Evolutionary conservation across 2,888 invertebrate species (phyloP).

Genomic region (Aphidoletes aphidimyza): DNA sequence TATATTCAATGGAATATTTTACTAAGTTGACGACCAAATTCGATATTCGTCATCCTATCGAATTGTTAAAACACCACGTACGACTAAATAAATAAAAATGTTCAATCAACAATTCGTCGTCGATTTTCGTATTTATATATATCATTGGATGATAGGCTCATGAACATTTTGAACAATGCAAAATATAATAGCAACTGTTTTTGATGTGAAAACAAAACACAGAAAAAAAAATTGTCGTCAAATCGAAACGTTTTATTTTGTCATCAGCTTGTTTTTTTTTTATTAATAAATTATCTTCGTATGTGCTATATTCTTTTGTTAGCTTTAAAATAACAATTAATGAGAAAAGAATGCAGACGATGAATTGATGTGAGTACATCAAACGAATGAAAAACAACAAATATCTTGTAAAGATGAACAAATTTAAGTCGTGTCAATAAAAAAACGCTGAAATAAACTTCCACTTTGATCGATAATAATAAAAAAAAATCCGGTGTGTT

Average conservation of each 20-base stretch:
- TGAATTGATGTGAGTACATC: neutral
- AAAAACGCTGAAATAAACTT: neutral
- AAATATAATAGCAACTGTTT: neutral
- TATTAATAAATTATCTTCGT: neutral
- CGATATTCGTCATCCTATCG: neutral
- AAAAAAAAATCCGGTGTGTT: no score
- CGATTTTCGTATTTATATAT: no score
- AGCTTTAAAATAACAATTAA: conserved; percentile 8
- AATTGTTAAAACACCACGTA: no score
- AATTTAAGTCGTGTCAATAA: neutral
- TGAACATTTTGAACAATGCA: no score
- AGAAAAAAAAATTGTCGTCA: neutral
- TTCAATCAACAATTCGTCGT: no score
- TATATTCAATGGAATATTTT: neutral
- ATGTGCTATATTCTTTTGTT: neutral
- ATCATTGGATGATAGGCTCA: no score
- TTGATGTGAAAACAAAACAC: neutral
- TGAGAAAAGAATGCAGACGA: conserved; percentile 11
- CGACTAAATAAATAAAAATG: no score
- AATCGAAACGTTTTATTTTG: neutral
- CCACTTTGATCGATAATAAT: no score
- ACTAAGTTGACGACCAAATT: neutral
- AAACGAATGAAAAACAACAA: neutral
- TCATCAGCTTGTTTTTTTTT: neutral
- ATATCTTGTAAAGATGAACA: neutral